phyloP scores from a whole-genome alignment of 2,888 invertebrate species.

The Allophyes oxyacanthae region DNA sequence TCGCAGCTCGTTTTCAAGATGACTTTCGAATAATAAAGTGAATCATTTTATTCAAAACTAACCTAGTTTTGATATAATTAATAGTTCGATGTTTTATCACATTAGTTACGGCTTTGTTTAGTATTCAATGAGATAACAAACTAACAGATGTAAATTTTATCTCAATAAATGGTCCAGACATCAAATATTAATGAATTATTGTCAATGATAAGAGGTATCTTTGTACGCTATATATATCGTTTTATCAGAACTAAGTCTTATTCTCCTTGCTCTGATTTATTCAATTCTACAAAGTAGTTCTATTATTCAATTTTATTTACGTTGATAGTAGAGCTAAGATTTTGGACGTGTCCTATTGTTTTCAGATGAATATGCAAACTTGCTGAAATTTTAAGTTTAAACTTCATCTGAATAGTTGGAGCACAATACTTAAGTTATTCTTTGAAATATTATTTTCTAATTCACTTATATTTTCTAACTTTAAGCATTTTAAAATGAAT shows the following conservation, averaged over 20 bases:
- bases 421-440: neutral
- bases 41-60: conserved; percentile 21
- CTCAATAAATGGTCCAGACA: conserved; percentile 63
- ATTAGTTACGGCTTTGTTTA: conserved; percentile 42
- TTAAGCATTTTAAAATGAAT: too few relatives aligned
- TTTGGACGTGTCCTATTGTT: conserved; percentile 11
- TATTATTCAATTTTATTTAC: conserved; percentile 18
- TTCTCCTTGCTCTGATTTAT: conserved; percentile 37
- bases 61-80: conserved; percentile 25
- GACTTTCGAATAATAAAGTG: conserved; percentile 15
- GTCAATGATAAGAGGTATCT: conserved; percentile 53
- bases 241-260: conserved; percentile 37
- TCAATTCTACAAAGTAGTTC: conserved; percentile 7
- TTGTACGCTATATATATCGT: conserved; percentile 40
- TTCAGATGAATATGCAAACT: conserved; percentile 13
- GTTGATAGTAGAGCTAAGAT: conserved; percentile 5
- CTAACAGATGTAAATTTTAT: conserved; percentile 37
- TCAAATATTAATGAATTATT: conserved; percentile 67
- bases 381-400: conserved; percentile 11
- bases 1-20: conserved; percentile 22
- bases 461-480: neutral
- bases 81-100: conserved; percentile 24
- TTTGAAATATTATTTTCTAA: neutral
- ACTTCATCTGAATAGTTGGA: conserved; percentile 9
- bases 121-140: conserved; percentile 43